phyloP scores from a whole-genome alignment of 2,113 vertebrate genomes.

The Cheirogaleus medius region DNA sequence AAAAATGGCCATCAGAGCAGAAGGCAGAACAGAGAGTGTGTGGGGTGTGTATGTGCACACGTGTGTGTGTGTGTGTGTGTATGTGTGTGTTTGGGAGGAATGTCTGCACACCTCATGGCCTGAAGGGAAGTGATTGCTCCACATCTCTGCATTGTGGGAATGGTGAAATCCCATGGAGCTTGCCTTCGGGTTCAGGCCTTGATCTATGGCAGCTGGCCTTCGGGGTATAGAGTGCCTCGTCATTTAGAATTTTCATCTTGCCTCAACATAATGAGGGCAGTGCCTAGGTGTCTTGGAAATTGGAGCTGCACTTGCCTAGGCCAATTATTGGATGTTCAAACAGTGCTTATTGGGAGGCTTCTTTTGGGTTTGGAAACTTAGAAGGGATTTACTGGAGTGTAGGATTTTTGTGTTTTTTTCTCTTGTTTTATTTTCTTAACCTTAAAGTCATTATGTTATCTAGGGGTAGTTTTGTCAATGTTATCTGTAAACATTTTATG shows the following conservation, averaged over 20 bases:
- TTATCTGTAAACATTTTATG: background rate
- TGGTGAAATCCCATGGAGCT: background rate
- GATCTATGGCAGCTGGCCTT: background rate
- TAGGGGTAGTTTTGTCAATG: background rate
- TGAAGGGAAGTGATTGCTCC: background rate
- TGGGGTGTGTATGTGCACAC: background rate
- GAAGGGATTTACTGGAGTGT: background rate
- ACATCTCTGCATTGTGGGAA: background rate
- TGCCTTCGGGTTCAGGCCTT: background rate
- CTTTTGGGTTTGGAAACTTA: background rate
- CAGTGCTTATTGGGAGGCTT: background rate
- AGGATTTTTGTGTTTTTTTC: background rate
- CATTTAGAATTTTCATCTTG: conserved; percentile 24
- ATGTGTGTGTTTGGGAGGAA: background rate
- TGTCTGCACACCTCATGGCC: background rate
- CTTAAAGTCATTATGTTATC: background rate
- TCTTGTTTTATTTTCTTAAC: background rate
- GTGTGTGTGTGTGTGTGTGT: background rate
- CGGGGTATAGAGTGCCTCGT: background rate
- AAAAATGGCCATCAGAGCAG: background rate
- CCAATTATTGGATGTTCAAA: background rate
- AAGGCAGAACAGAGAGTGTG: background rate
- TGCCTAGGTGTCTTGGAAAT: conserved; percentile 2
- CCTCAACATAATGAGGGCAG: background rate
- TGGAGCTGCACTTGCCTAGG: background rate